A percentile compares a stretch with the other conserved stretches of the same genome.
These are phyloP conservation scores for Physeter macrocephalus DNA, from an alignment of 2,113 vertebrate species.

Conservation along the genomic window DNA sequence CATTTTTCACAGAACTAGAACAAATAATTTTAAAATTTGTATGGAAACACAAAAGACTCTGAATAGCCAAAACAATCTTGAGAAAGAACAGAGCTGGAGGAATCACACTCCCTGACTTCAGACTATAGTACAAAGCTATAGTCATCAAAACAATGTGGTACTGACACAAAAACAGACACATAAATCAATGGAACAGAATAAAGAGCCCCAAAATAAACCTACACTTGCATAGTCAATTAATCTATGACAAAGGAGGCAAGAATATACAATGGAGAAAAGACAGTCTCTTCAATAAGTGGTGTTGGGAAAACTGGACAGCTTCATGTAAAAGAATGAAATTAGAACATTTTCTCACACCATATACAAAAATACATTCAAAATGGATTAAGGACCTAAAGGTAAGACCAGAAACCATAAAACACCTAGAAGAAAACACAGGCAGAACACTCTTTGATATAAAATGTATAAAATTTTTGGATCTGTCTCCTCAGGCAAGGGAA, in stretches of 20 bases:
- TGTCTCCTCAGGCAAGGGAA: background rate
- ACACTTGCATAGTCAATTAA: accelerated
- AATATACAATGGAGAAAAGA: accelerated
- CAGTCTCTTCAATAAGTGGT: accelerated
- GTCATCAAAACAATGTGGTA: background rate
- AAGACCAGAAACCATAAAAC: background rate
- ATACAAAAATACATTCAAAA: background rate
- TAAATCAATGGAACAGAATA: accelerated
- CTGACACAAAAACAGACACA: background rate
- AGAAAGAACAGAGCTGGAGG: background rate
- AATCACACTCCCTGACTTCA: background rate
- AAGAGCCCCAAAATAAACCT: accelerated
- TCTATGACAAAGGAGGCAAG: accelerated
- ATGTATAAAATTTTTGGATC: no score
- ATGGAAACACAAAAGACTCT: background rate
- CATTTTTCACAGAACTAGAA: background rate
- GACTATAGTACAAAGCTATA: background rate
- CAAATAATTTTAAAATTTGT: background rate
- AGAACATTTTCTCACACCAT: background rate
- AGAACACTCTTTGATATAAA: background rate
- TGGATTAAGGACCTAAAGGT: background rate
- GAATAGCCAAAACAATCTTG: background rate
- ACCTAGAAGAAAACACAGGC: background rate
- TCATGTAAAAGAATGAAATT: accelerated
- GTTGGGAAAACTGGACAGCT: background rate